A percentile compares a stretch with the other conserved stretches of the same genome.
Conservation (phyloP, 2,888 invertebrate genomes). For the Leptarthrus brevirostris region DNA sequence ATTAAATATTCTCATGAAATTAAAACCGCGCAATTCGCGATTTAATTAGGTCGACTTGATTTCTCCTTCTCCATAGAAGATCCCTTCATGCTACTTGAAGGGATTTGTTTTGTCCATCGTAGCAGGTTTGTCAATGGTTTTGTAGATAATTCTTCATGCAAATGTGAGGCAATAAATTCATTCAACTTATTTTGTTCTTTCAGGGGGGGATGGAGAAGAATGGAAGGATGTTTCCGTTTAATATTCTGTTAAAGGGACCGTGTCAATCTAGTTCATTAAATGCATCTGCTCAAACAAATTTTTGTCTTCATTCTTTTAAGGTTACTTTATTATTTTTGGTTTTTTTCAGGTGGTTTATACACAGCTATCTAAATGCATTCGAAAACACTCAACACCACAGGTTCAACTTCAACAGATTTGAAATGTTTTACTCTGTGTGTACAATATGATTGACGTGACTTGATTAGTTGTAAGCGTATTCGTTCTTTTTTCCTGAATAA, state of each 20-base stretch:
- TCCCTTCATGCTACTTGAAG: background rate
- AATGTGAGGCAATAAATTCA: constrained; percentile 53
- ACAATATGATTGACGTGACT: too few relatives aligned
- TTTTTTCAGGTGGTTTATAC: too few relatives aligned
- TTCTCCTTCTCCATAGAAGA: constrained; percentile 10
- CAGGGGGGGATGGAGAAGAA: too few relatives aligned
- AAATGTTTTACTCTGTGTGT: too few relatives aligned
- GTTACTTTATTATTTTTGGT: too few relatives aligned
- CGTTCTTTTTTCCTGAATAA: too few relatives aligned
- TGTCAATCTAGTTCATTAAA: background rate
- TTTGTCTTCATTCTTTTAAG: too few relatives aligned
- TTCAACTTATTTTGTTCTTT: constrained; percentile 47
- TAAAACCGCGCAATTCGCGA: constrained; percentile 45
- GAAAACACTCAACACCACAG: too few relatives aligned
- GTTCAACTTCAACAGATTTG: too few relatives aligned
- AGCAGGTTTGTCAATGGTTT: constrained; percentile 29
- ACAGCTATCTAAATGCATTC: too few relatives aligned
- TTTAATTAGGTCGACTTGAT: constrained; percentile 51
- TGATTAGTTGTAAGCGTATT: too few relatives aligned
- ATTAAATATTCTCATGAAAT: constrained; percentile 52
- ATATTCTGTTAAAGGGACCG: background rate
- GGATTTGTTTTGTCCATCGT: constrained; percentile 18
- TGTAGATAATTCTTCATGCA: constrained; percentile 38
- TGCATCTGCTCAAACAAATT: background rate
- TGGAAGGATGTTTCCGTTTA: background rate